phyloP scores from a whole-genome alignment of 2,888 invertebrate genomes.

The Drosophila tripunctata region DNA sequence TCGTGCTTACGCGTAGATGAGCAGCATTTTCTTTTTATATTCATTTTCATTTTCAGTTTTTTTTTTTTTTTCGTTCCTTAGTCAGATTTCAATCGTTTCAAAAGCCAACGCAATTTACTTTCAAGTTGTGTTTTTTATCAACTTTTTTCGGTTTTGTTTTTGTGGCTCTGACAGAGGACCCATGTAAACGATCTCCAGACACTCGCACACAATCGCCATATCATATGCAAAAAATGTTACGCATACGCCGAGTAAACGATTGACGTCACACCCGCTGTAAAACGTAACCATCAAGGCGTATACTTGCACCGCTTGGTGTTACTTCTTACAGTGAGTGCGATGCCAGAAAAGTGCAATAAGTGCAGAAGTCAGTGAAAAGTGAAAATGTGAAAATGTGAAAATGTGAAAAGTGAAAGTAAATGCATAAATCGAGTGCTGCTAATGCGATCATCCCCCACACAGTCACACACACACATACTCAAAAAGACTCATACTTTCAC shows the following conservation, averaged over 20 bases:
- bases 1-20: conserved; percentile 56
- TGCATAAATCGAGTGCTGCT: conserved; percentile 33
- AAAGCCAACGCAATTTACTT: conserved; percentile 25
- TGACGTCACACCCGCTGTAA: conserved; percentile 91
- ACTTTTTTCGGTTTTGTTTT: background rate
- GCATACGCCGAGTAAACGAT: conserved; percentile 40
- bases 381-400: conserved; percentile 16
- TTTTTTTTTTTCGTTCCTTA: background rate
- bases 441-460: conserved; percentile 53
- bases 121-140: conserved; percentile 30
- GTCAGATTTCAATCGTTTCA: conserved; percentile 54
- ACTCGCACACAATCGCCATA: background rate
- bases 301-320: conserved; percentile 93
- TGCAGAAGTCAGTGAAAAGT: background rate
- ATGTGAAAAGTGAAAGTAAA: conserved; percentile 35
- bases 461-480: conserved; percentile 5
- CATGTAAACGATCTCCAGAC: background rate
- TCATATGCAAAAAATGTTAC: conserved; percentile 6
- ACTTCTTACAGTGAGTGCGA: conserved; percentile 97
- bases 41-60: background rate
- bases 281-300: conserved; percentile 93
- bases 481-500: conserved; percentile 1
- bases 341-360: conserved; percentile 17
- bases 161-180: conserved; percentile 18
- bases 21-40: conserved; percentile 8